phyloP scores from a whole-genome alignment of 2,113 vertebrate genomes.

The Ictalurus punctatus region DNA sequence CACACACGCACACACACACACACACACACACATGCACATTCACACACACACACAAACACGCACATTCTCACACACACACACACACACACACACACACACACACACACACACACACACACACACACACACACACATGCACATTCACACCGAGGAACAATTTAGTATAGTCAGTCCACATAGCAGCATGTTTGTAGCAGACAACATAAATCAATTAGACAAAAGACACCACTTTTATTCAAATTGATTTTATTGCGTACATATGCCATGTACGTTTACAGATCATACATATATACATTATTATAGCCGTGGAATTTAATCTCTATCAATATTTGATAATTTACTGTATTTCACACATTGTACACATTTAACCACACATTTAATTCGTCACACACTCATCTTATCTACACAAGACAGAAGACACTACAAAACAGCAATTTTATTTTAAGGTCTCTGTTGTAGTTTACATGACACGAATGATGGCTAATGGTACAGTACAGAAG shows the following conservation, averaged over 20 bases:
- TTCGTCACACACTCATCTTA: constrained; percentile 40
- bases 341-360: constrained; percentile 53
- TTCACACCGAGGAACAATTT: too few relatives aligned
- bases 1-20: background rate
- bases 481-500: constrained; percentile 47
- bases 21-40: background rate
- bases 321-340: constrained; percentile 48
- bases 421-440: constrained; percentile 41
- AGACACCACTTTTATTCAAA: constrained; percentile 64
- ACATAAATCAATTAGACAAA: constrained; percentile 65
- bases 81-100: background rate
- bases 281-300: constrained; percentile 57
- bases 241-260: constrained; percentile 65
- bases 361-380: constrained; percentile 58
- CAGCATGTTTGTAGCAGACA: constrained; percentile 51
- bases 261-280: constrained; percentile 54
- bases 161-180: background rate
- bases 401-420: constrained; percentile 59
- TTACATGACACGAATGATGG: constrained; percentile 40
- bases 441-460: constrained; percentile 31
- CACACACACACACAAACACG: too few relatives aligned
- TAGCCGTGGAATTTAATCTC: constrained; percentile 49
- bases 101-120: background rate
- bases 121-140: background rate
- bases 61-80: background rate